Evolutionary conservation across 1,140 invertebrate genomes (phyloP).

Genomic region (Achroia grisella): DNA sequence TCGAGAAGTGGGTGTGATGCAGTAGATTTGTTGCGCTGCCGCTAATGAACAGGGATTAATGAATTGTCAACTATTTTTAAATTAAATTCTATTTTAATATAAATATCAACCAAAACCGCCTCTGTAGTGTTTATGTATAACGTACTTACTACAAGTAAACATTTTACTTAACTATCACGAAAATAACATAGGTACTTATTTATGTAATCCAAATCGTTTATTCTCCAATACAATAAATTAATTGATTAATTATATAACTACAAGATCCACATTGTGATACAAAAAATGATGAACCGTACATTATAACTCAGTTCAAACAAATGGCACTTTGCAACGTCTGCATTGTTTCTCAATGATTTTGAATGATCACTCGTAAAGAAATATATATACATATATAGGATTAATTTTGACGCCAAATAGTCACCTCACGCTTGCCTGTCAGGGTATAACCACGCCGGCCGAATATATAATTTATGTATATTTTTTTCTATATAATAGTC

Average conservation of each 20-base stretch:
- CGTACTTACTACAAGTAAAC: constrained; percentile 45
- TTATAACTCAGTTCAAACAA: constrained; percentile 42
- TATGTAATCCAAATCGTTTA: constrained; percentile 56
- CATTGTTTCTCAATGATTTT: constrained; percentile 38
- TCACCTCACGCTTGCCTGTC: constrained; percentile 66
- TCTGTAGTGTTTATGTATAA: constrained; percentile 30
- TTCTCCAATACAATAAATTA: constrained; percentile 64
- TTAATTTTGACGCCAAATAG: constrained; percentile 68
- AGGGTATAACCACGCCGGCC: constrained; percentile 69
- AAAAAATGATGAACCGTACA: constrained; percentile 38
- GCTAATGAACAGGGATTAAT: constrained; percentile 36
- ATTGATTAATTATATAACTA: constrained; percentile 59
- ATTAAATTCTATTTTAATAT: constrained; percentile 36
- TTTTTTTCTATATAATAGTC: constrained; percentile 70
- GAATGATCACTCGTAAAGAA: constrained; percentile 21
- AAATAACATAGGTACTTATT: constrained; percentile 61
- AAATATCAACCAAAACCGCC: constrained; percentile 48
- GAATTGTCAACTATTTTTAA: constrained; percentile 32
- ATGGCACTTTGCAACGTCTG: constrained; percentile 65
- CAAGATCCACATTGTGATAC: constrained; percentile 57
- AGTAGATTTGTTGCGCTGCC: constrained; percentile 28
- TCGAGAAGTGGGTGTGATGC: constrained; percentile 46
- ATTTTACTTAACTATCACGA: constrained; percentile 63
- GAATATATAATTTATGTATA: constrained; percentile 71
- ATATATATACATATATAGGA: constrained; percentile 54